Conservation (phyloP, 1,140 invertebrate species). For the Stegodyphus mimosarum region DNA sequence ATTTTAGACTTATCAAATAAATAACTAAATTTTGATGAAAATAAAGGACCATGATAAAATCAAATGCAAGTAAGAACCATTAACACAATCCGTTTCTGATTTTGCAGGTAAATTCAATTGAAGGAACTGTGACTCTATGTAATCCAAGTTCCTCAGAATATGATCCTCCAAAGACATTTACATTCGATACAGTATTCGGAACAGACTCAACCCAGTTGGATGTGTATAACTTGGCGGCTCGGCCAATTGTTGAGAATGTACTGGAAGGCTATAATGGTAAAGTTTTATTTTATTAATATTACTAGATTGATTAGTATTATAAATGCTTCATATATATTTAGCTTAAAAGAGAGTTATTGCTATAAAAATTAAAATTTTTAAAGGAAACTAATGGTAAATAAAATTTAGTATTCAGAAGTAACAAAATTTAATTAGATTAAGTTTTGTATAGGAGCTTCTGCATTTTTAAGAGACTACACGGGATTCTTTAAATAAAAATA, state of each 20-base stretch:
- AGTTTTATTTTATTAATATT: background rate
- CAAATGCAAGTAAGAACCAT: no score
- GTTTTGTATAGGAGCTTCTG: no score
- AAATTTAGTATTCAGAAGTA: no score
- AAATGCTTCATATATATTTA: no score
- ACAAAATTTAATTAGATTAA: no score
- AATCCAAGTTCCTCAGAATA: conserved; percentile 75
- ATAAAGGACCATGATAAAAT: no score
- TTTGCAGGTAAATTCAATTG: conserved; percentile 77
- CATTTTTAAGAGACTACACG: no score
- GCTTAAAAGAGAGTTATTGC: no score
- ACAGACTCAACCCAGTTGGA: conserved; percentile 72
- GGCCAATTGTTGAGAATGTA: conserved; percentile 80
- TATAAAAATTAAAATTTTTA: no score
- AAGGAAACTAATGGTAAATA: no score
- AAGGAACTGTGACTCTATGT: conserved; percentile 80
- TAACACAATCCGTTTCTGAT: background rate
- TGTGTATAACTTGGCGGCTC: conserved; percentile 80
- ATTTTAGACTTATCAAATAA: background rate
- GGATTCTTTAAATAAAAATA: no score
- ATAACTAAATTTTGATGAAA: background rate
- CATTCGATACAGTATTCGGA: conserved; percentile 75
- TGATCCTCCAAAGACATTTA: conserved; percentile 81
- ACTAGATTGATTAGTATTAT: background rate
- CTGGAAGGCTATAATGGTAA: conserved; percentile 70